Evolutionary conservation across 2,888 invertebrate species (phyloP).

Genomic region (Scotopteryx bipunctaria): DNA sequence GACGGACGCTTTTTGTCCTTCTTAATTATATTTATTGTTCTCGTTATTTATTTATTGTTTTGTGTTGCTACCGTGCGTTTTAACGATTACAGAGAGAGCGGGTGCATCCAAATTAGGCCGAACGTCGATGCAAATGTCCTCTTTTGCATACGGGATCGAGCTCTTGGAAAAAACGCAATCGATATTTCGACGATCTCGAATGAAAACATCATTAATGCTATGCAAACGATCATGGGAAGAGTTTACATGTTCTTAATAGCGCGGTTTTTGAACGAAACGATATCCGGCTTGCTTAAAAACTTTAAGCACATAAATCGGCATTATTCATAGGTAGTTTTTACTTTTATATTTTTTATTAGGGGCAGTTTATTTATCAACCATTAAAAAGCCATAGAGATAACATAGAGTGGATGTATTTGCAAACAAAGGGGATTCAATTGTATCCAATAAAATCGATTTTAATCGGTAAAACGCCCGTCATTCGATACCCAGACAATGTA

Average conservation of each 20-base stretch:
- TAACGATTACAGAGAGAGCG: conserved; percentile 72
- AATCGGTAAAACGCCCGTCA: conserved; percentile 66
- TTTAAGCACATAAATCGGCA: background rate
- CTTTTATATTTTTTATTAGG: background rate
- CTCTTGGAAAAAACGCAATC: conserved; percentile 56
- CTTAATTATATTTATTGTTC: conserved; percentile 82
- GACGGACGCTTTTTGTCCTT: conserved; percentile 79
- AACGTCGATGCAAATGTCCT: conserved; percentile 71
- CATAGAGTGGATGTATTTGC: conserved; percentile 57
- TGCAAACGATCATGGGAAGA: conserved; percentile 64
- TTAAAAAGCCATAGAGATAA: conserved; percentile 45
- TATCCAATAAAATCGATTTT: conserved; percentile 70
- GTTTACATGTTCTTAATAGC: conserved; percentile 35
- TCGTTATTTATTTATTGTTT: conserved; percentile 80
- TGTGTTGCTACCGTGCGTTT: conserved; percentile 77
- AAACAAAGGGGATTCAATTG: conserved; percentile 72
- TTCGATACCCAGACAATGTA: conserved; percentile 61
- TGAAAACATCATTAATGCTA: conserved; percentile 73
- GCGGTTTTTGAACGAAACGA: conserved; percentile 43
- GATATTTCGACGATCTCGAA: conserved; percentile 57
- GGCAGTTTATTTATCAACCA: conserved; percentile 34
- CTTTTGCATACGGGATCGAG: conserved; percentile 64
- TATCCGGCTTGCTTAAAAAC: conserved; percentile 33
- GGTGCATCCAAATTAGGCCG: conserved; percentile 76
- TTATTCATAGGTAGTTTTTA: background rate